Evolutionary conservation across 2,797 vertebrate species (phyloP).

Genomic region (Acrocephalus scirpaceus): DNA sequence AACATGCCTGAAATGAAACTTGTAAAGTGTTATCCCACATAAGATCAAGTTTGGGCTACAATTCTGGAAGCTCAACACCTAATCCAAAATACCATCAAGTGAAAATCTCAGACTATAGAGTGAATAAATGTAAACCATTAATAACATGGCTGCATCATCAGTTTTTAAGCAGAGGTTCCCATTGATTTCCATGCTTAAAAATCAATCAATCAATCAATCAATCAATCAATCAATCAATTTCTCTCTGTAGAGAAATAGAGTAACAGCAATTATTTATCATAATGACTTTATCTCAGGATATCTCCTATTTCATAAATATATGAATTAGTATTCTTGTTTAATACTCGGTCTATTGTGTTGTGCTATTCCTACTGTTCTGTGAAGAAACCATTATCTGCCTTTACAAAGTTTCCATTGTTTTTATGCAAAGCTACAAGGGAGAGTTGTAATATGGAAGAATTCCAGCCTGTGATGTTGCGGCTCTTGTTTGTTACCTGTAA

Average conservation of each 20-base stretch:
- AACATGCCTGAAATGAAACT: background rate
- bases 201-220: slow-evolving; percentile 23
- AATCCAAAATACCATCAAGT: background rate
- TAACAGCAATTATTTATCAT: slow-evolving; percentile 15
- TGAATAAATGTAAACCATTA: slow-evolving; percentile 7
- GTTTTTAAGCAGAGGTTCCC: background rate
- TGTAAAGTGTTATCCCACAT: background rate
- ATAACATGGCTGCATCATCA: background rate
- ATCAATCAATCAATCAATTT: background rate
- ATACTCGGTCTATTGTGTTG: background rate
- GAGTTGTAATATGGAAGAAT: background rate
- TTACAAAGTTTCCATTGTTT: background rate
- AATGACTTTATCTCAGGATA: slow-evolving; percentile 11
- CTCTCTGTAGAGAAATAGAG: background rate
- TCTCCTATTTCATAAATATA: background rate
- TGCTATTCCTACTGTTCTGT: background rate
- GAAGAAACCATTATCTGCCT: background rate
- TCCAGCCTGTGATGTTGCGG: background rate
- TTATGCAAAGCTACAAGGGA: background rate
- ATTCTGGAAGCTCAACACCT: background rate
- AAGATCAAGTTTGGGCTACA: background rate
- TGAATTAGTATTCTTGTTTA: background rate
- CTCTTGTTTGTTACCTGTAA: background rate
- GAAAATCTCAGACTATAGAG: background rate
- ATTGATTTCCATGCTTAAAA: slow-evolving; percentile 42